Evolutionary conservation across 2,113 vertebrate genomes (phyloP).

Genomic region (Perca fluviatilis): DNA sequence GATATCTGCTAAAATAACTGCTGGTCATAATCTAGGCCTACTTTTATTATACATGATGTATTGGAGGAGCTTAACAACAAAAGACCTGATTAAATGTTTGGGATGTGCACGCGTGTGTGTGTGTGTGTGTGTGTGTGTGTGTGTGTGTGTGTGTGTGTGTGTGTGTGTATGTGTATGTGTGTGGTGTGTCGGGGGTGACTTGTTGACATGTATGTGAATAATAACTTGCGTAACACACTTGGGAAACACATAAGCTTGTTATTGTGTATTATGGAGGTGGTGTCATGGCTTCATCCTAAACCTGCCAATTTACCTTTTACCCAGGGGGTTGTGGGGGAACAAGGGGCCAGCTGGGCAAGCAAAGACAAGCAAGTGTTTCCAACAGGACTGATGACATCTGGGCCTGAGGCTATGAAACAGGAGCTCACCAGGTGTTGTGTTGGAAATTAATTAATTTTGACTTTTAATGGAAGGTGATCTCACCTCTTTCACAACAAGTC

Average conservation of each 20-base stretch:
- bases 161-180: slow-evolving; percentile 7
- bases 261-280: slow-evolving; percentile 37
- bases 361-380: slow-evolving; percentile 80
- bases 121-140: neutral
- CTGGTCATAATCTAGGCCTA: neutral
- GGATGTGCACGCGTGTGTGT: no score
- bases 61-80: neutral
- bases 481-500: slow-evolving; percentile 49
- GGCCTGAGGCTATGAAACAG: slow-evolving; percentile 43
- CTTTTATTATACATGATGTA: no score
- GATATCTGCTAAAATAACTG: neutral
- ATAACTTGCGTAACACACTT: slow-evolving; percentile 36
- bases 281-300: slow-evolving; percentile 45
- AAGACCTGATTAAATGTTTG: slow-evolving; percentile 4
- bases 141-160: neutral
- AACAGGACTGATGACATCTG: slow-evolving; percentile 63
- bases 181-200: neutral
- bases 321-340: slow-evolving; percentile 48
- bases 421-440: slow-evolving; percentile 69
- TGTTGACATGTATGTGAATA: slow-evolving; percentile 64
- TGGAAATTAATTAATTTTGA: slow-evolving; percentile 68
- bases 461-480: slow-evolving; percentile 40
- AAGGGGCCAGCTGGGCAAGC: slow-evolving; percentile 67
- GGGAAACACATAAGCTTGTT: slow-evolving; percentile 62
- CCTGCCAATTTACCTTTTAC: slow-evolving; percentile 68